These are phyloP conservation scores for Drosophila peninsularis DNA, from an alignment of 2,888 invertebrate genomes.

Conservation along the genomic window DNA sequence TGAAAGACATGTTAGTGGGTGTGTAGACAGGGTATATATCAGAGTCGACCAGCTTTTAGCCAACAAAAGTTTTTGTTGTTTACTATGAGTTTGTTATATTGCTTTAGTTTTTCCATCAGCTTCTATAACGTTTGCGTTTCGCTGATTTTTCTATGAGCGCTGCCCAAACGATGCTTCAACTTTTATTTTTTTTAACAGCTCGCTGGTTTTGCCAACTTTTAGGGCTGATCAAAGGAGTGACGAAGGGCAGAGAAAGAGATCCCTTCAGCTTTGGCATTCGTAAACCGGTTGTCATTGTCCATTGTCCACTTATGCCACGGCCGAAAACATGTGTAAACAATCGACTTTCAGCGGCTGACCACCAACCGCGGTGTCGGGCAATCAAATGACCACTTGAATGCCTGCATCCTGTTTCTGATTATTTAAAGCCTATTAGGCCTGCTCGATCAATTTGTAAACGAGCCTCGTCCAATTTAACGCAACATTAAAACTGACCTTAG, in stretches of 20 bases:
- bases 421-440: slow-evolving; percentile 23
- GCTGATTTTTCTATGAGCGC: slow-evolving; percentile 41
- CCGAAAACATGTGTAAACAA: slow-evolving; percentile 47
- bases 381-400: slow-evolving; percentile 54
- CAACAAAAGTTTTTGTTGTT: slow-evolving; percentile 2
- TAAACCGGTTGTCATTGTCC: slow-evolving; percentile 47
- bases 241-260: neutral
- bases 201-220: slow-evolving; percentile 6
- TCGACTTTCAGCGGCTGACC: slow-evolving; percentile 44
- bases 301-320: slow-evolving; percentile 30
- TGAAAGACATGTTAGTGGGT: neutral
- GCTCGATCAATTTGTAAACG: slow-evolving; percentile 63
- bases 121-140: slow-evolving; percentile 42
- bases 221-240: neutral
- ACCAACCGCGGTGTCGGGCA: slow-evolving; percentile 55
- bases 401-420: slow-evolving; percentile 23
- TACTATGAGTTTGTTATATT: slow-evolving; percentile 1
- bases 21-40: neutral
- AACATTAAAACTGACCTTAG: slow-evolving; percentile 72
- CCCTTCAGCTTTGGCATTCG: neutral
- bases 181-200: slow-evolving; percentile 30
- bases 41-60: neutral
- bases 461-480: slow-evolving; percentile 61
- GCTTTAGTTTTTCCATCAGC: neutral
- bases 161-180: slow-evolving; percentile 46